These are phyloP conservation scores for Polydrusus tereticollis DNA, from an alignment of 2,888 invertebrate genomes.

Conservation along the genomic window DNA sequence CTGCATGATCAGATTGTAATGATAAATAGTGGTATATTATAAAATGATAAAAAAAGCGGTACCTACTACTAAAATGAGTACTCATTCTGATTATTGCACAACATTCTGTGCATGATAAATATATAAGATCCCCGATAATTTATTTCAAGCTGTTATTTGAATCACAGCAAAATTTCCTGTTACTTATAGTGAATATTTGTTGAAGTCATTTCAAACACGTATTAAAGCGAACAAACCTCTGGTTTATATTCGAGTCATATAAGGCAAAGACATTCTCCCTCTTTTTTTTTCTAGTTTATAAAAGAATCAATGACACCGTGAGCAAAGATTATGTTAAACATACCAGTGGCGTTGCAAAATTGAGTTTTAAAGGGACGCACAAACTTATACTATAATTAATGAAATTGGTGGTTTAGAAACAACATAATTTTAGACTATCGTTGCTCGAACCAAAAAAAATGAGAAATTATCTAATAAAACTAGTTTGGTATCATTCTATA, in stretches of 20 bases:
- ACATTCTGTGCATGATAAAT: not conserved
- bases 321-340: conserved; percentile 9
- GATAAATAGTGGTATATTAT: no score
- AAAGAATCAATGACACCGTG: conserved; percentile 42
- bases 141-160: conserved; percentile 1
- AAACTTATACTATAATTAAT: not conserved
- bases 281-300: conserved; percentile 30
- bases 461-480: no score
- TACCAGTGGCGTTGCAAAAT: not conserved
- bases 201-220: conserved; percentile 40
- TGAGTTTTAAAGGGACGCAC: not conserved
- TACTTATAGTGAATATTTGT: conserved; percentile 13
- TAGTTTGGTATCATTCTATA: no score
- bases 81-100: not conserved
- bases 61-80: not conserved
- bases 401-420: no score
- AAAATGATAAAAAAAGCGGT: no score
- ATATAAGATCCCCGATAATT: not conserved
- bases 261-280: conserved; percentile 40
- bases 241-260: conserved; percentile 42
- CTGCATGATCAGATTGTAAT: no score
- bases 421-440: no score
- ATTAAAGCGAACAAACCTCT: conserved; percentile 24
- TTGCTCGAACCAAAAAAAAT: no score
- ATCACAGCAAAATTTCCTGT: conserved; percentile 13